A percentile compares a stretch with the other conserved stretches of the same genome.
Evolutionary conservation across 1,140 invertebrate genomes (phyloP).

Genomic region (Callitettix versicolor): DNA sequence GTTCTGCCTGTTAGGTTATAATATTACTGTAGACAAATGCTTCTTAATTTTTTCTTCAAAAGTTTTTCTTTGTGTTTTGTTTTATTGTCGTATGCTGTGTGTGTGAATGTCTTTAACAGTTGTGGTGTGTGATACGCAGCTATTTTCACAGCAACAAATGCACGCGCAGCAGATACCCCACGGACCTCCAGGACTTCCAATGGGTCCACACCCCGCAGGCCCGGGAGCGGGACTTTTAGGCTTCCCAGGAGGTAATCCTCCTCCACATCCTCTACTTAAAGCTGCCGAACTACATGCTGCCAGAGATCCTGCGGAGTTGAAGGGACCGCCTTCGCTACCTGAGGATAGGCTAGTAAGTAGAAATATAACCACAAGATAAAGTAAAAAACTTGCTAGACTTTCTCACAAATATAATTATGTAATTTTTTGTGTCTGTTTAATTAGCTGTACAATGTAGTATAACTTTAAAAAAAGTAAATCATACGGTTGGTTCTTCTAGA

Average conservation of each 20-base stretch:
- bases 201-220: slow-evolving; percentile 20
- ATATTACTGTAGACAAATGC: too few relatives aligned
- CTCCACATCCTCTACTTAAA: slow-evolving; percentile 25
- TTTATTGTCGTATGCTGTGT: too few relatives aligned
- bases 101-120: too few relatives aligned
- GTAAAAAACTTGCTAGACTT: neutral
- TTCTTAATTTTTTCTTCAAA: too few relatives aligned
- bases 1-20: too few relatives aligned
- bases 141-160: slow-evolving; percentile 44
- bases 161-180: slow-evolving; percentile 45
- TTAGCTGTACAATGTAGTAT: neutral
- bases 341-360: slow-evolving; percentile 27
- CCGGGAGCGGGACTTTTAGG: slow-evolving; percentile 21
- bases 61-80: too few relatives aligned
- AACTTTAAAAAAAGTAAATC: neutral
- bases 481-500: neutral
- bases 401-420: neutral
- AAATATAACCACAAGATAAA: too few relatives aligned
- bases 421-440: neutral
- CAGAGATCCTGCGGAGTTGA: slow-evolving; percentile 23
- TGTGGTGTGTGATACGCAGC: too few relatives aligned
- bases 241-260: slow-evolving; percentile 24
- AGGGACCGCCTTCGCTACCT: slow-evolving; percentile 19
- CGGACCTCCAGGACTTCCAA: slow-evolving; percentile 34
- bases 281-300: slow-evolving; percentile 19